Evolutionary conservation across 2,113 vertebrate genomes (phyloP), one percentile per base, ranked within the genome.

Genomic region (Patagioenas fasciata): DNA sequence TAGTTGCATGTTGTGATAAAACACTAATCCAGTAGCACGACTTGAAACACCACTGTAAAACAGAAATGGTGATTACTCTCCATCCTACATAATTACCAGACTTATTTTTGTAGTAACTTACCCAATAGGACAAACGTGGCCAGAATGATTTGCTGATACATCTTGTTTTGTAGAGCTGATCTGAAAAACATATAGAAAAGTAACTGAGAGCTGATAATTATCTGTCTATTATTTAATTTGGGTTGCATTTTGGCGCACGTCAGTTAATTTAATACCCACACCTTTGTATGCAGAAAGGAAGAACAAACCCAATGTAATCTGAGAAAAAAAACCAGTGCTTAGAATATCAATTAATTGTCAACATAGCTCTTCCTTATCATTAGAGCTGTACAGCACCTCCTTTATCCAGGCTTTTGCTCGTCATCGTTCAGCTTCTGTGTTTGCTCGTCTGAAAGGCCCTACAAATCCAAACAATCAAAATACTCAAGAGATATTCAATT

Each of bases 81-180:
- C n/a, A 25, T 50, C 48, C 54, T 28, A 28, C 6, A 7, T 6
- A 4, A 64, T 28, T 73, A 58, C 11, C 18, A 48, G 13, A 47
- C 8, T n/a, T 24, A 0, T 20, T 57, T 73, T 29, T 42, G 26
- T 32, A 74, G 66, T 40, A 69, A 97, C 98, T 98, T 96, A 98
- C 98, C 97, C 82, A 95, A 88, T 0, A 96, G 91, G 74, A 98
- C 85, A 53, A 97, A 69, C 15, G 51, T 2, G 32, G 84, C 42
- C 72, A 53, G 95, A 87, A 97, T n/a, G 65, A 91, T 97, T 50
- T 80, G 84, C 94, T 44, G 93, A 29, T 13, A 82, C 98, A 98
- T 98, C 96, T 95, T 97, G 89, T 42, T 96, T 80, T 75, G 56
- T 75, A 74, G 80, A 71, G 64, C 13, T 65, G n/a, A 79, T 62